Evolutionary conservation across 2,888 invertebrate genomes (phyloP), one percentile per base, ranked within the genome.

Genomic region (Cephus rjabovi): DNA sequence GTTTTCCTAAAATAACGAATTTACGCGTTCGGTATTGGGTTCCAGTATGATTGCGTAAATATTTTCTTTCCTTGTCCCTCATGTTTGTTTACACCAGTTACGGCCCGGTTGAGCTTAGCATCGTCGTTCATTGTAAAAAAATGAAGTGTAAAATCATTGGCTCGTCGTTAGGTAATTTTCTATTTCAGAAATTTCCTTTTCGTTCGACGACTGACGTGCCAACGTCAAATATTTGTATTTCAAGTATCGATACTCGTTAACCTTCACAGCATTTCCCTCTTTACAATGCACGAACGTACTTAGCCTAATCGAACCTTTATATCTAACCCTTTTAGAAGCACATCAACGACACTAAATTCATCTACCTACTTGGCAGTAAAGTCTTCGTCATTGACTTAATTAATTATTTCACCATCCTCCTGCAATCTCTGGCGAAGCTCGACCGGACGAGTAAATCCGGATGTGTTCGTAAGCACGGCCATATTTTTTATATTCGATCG

Each of bases 291-390:
- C 75, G 35, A 68, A 40, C 33, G 37, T 71, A 73, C 76, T 56
- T 56, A 70, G 34, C 76, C 78, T 68, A 78, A 76, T 70, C 75
- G 76, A 76, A 76, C 40, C 34, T 69, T 79, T 76, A 76, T 73
- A 74, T 68, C 74, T 69, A 69, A 56, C 69, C 74, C 68, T 70
- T 76, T 76, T 56, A 34, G 34, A 79, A 79, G 76, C 79, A 79
- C 79, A 76, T 69, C 73, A 76, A 76, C 76, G 79, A 79, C 76
- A 79, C 73, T 77, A 73, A 74, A 74, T 74, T 74, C 15, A 34
- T 34, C 74, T 74, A 76, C 69, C 76, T 79, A 77, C 73, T 79
- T 79, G 79, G 81, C 81, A 81, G 78, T 79, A 80, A 83, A 81
- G 75, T 79, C 76, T 79, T 76, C 76, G 74, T 76, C 34, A 35